Evolutionary conservation across 2,888 invertebrate genomes (phyloP).

Genomic region (Belgica antarctica): DNA sequence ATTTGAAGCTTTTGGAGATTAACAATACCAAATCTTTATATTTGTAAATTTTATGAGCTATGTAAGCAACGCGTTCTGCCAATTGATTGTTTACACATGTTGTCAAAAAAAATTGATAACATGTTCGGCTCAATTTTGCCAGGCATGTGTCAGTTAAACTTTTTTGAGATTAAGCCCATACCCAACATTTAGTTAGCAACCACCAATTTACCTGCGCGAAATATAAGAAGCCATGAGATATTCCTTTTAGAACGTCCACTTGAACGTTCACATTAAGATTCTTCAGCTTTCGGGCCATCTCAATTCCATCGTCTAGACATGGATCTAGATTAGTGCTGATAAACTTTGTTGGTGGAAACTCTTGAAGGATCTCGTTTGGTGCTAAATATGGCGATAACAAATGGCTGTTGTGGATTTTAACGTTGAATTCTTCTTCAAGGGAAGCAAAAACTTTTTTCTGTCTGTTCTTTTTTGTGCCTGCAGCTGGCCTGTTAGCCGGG

Average conservation of each 20-base stretch:
- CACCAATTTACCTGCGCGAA: constrained; percentile 68
- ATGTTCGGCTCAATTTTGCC: too few relatives aligned
- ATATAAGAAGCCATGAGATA: constrained; percentile 97
- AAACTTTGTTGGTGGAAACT: constrained; percentile 80
- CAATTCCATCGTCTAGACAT: constrained; percentile 92
- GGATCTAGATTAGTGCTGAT: constrained; percentile 89
- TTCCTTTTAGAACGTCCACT: constrained; percentile 80
- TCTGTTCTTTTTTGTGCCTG: background rate
- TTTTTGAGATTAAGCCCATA: too few relatives aligned
- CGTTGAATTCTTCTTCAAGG: background rate
- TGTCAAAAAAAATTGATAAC: too few relatives aligned
- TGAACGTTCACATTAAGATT: constrained; percentile 72
- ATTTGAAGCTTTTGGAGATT: too few relatives aligned
- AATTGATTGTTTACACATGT: too few relatives aligned
- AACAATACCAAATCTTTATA: too few relatives aligned
- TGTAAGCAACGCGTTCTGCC: too few relatives aligned
- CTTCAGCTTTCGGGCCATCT: constrained; percentile 86
- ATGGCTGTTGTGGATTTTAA: constrained; percentile 49
- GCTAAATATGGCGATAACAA: constrained; percentile 88
- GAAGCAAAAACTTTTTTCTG: background rate
- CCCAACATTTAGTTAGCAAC: too few relatives aligned
- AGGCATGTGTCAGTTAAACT: too few relatives aligned
- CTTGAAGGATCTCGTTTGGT: constrained; percentile 68
- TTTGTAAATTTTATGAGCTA: too few relatives aligned
- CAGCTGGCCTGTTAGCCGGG: background rate